phyloP scores from a whole-genome alignment of 37 sponge, comb jelly and placozoan species.

The Mnemiopsis leidyi region DNA sequence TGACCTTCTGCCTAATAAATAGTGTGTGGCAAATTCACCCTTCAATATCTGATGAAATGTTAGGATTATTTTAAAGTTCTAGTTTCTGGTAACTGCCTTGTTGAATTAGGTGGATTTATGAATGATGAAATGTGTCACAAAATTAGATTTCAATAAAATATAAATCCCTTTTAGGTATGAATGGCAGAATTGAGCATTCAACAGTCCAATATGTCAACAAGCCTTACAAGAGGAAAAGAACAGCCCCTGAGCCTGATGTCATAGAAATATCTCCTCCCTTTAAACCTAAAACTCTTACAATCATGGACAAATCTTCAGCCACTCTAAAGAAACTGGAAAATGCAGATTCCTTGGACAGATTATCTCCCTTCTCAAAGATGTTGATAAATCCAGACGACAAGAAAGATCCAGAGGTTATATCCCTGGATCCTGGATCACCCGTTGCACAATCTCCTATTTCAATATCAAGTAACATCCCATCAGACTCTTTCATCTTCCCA shows the following conservation, averaged over 20 bases:
- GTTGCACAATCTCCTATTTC: constrained; percentile 18
- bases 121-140: too few relatives aligned
- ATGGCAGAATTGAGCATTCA: neutral
- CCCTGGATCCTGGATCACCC: neutral
- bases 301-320: neutral
- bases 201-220: constrained; percentile 10
- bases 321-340: neutral
- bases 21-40: too few relatives aligned
- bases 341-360: neutral
- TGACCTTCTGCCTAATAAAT: too few relatives aligned
- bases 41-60: too few relatives aligned
- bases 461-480: neutral
- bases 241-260: neutral
- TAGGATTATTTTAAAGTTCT: too few relatives aligned
- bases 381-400: constrained; percentile 34
- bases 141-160: too few relatives aligned
- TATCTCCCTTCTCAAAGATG: constrained; percentile 41
- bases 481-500: neutral
- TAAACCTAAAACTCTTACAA: neutral
- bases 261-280: neutral
- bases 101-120: too few relatives aligned
- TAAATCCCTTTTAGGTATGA: neutral
- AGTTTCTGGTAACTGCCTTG: too few relatives aligned
- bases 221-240: neutral
- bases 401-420: neutral